Conservation (phyloP, 2,113 vertebrate species). For the Steatornis caripensis region DNA sequence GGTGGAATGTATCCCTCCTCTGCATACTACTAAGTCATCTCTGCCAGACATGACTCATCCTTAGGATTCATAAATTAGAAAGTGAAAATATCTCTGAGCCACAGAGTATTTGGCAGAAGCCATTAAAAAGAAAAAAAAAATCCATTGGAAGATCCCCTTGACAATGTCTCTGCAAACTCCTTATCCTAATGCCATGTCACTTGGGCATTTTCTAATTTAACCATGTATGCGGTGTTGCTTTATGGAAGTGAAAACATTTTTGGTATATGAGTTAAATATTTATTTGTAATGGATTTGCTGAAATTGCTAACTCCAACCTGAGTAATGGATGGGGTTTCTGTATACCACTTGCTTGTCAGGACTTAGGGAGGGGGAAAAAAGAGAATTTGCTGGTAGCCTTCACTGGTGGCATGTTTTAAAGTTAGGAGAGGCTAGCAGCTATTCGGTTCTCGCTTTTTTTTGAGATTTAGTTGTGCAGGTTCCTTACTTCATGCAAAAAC, state of each 20-base stretch:
- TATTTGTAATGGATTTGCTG: background rate
- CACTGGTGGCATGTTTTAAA: background rate
- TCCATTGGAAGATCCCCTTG: background rate
- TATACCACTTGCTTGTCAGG: background rate
- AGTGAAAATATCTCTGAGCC: conserved; percentile 6
- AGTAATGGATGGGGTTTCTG: background rate
- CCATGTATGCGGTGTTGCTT: background rate
- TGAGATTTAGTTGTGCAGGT: background rate
- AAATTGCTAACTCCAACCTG: background rate
- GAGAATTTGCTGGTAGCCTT: background rate
- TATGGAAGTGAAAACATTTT: background rate
- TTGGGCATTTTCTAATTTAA: background rate
- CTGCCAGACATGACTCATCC: conserved; percentile 52
- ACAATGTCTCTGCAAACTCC: background rate
- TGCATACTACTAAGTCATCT: conserved; percentile 12
- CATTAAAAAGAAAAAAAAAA: background rate
- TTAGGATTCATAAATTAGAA: conserved; percentile 26
- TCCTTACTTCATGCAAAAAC: background rate
- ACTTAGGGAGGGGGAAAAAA: background rate
- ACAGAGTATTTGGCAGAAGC: background rate
- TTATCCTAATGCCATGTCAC: background rate
- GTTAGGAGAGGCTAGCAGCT: background rate
- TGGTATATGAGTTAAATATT: background rate
- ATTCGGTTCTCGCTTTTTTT: background rate
- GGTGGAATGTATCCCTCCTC: conserved; percentile 37